Conservation (phyloP, 2,888 invertebrate genomes). For the Prosopocoilus inquinatus region DNA sequence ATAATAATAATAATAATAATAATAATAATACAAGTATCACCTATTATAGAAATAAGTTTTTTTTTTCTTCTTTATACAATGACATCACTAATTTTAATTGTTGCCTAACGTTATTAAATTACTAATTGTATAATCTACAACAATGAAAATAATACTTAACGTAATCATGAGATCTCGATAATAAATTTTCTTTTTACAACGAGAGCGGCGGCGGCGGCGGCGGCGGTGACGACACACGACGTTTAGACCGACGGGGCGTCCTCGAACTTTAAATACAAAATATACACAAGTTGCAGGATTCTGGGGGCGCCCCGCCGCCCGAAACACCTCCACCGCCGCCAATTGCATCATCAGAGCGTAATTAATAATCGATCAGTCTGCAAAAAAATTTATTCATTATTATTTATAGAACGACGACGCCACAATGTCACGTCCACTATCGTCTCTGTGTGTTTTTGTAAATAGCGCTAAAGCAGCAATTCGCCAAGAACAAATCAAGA, state of each 20-base stretch:
- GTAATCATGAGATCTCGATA: conserved; percentile 35
- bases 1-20: conserved; percentile 13
- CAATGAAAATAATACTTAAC: conserved; percentile 37
- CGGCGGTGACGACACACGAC: too few relatives aligned
- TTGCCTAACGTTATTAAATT: conserved; percentile 18
- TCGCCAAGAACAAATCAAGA: too few relatives aligned
- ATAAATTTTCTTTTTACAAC: conserved; percentile 7
- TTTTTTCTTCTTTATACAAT: conserved; percentile 10
- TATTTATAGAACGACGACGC: conserved; percentile 18
- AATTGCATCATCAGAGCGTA: conserved; percentile 37
- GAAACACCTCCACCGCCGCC: conserved; percentile 31
- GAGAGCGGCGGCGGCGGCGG: too few relatives aligned
- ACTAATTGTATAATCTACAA: conserved; percentile 19
- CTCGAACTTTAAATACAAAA: conserved; percentile 22
- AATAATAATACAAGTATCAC: conserved; percentile 5
- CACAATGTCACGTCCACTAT: conserved; percentile 35
- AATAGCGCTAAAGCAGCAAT: too few relatives aligned
- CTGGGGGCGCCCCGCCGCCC: conserved; percentile 22
- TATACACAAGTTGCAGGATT: conserved; percentile 19
- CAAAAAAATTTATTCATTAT: too few relatives aligned
- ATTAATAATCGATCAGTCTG: conserved; percentile 29
- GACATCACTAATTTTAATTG: conserved; percentile 14
- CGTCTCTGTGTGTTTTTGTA: too few relatives aligned
- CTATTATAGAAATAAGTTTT: conserved; percentile 12
- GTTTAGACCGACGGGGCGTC: conserved; percentile 17